These are phyloP conservation scores for Epizoanthus scotinus DNA, from an alignment of 92 coral and sea anemone species.

Conservation along the genomic window DNA sequence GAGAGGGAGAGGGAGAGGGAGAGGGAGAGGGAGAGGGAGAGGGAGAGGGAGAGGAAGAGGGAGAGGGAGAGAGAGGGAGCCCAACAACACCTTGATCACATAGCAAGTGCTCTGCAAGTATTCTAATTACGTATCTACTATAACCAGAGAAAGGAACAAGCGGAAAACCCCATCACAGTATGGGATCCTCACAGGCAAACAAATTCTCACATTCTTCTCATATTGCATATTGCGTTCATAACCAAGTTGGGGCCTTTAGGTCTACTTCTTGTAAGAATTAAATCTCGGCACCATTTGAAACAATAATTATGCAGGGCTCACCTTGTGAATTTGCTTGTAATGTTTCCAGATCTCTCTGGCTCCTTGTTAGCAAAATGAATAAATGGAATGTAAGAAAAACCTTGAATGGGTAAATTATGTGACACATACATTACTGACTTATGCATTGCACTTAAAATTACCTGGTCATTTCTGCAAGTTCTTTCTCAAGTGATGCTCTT, in stretches of 20 bases:
- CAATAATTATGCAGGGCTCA: background rate
- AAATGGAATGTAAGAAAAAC: background rate
- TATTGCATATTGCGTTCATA: too few species aligned
- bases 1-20: too few species aligned
- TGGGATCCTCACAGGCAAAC: too few species aligned
- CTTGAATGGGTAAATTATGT: background rate
- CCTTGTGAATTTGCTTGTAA: slow-evolving; percentile 63
- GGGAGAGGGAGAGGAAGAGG: too few species aligned
- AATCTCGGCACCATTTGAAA: background rate
- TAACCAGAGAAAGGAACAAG: too few species aligned
- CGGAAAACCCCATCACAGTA: too few species aligned
- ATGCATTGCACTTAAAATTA: background rate
- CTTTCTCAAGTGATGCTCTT: slow-evolving; percentile 52
- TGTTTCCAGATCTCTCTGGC: slow-evolving; percentile 72
- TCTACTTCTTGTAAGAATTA: too few species aligned
- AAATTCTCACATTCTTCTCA: too few species aligned
- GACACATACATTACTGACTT: background rate
- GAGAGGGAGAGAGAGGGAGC: background rate
- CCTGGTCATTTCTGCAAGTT: slow-evolving; percentile 53
- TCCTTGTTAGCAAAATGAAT: slow-evolving; percentile 49
- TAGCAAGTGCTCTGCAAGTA: too few species aligned
- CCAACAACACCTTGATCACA: background rate
- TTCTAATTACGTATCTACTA: too few species aligned
- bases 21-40: too few species aligned
- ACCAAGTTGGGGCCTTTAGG: too few species aligned